These are phyloP conservation scores for Lepidurus apus DNA, from an alignment of 1,140 invertebrate genomes.

Conservation along the genomic window DNA sequence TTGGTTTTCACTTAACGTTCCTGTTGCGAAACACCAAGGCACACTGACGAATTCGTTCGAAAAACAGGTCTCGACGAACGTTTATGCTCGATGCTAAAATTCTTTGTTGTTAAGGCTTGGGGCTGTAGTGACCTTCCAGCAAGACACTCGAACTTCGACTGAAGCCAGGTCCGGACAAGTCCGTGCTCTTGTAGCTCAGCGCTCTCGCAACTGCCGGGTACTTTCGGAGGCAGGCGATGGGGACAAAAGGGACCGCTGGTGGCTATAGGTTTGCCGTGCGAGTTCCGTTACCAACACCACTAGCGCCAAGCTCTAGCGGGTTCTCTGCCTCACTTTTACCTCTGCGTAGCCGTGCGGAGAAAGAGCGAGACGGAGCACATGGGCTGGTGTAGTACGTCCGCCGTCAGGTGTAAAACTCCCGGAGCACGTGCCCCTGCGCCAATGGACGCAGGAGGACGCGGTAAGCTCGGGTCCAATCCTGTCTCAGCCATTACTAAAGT, in stretches of 20 bases:
- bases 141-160: slow-evolving; percentile 11
- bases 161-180: slow-evolving; percentile 13
- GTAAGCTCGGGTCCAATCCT: slow-evolving; percentile 17
- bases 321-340: not conserved
- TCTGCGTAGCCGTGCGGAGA: too few relatives aligned
- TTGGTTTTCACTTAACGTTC: too few relatives aligned
- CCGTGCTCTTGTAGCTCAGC: slow-evolving; percentile 3
- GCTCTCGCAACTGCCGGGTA: not conserved
- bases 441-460: slow-evolving; percentile 1
- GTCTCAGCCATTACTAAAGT: not conserved
- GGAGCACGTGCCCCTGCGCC: slow-evolving; percentile 14
- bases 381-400: slow-evolving; percentile 12
- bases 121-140: not conserved
- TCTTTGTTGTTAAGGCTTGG: not conserved
- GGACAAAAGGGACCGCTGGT: not conserved
- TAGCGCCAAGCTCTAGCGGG: slow-evolving; percentile 8
- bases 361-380: not conserved
- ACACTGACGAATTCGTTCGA: too few relatives aligned
- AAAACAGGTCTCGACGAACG: too few relatives aligned
- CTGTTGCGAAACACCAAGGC: too few relatives aligned
- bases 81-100: too few relatives aligned
- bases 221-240: not conserved
- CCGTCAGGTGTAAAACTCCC: slow-evolving; percentile 6
- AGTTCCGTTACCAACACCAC: slow-evolving; percentile 1
- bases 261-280: not conserved